A percentile compares a stretch with the other conserved stretches of the same genome.
Evolutionary conservation across 2,888 invertebrate genomes (phyloP).

Genomic region (Cephus pulcher): DNA sequence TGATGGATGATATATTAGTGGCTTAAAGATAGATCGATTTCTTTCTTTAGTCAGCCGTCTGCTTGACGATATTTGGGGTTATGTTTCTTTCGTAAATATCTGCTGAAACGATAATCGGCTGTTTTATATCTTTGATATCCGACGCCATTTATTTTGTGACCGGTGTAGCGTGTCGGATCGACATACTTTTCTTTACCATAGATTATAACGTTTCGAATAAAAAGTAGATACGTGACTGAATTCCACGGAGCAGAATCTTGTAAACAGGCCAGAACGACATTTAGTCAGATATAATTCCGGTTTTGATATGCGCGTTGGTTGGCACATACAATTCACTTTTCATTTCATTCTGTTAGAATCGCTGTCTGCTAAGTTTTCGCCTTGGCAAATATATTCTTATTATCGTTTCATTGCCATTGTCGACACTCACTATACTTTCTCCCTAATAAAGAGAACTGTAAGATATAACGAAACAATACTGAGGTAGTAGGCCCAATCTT

Average conservation of each 20-base stretch:
- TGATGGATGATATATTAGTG: not conserved
- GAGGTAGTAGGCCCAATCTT: not conserved
- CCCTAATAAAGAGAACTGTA: not conserved
- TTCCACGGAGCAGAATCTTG: not conserved
- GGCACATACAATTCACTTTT: not conserved
- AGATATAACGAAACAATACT: not conserved
- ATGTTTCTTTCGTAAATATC: not conserved
- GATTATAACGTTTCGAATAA: not conserved
- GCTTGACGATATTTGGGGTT: not conserved
- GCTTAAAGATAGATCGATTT: not conserved
- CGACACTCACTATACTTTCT: not conserved
- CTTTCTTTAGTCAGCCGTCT: not conserved
- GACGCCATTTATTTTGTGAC: not conserved
- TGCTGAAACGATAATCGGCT: not conserved
- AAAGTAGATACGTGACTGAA: not conserved
- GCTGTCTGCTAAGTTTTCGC: not conserved
- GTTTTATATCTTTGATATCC: not conserved
- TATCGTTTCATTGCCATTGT: not conserved
- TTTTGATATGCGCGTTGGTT: not conserved
- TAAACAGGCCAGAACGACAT: not conserved
- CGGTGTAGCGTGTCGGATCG: not conserved
- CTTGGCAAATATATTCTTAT: not conserved
- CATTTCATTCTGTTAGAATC: not conserved
- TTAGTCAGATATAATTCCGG: not conserved
- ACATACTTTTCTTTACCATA: not conserved